Percentiles rank a stretch among this genome's conserved stretches.
Evolutionary conservation across 2,888 invertebrate genomes (phyloP).

Genomic region (Epirrhoe tristata): DNA sequence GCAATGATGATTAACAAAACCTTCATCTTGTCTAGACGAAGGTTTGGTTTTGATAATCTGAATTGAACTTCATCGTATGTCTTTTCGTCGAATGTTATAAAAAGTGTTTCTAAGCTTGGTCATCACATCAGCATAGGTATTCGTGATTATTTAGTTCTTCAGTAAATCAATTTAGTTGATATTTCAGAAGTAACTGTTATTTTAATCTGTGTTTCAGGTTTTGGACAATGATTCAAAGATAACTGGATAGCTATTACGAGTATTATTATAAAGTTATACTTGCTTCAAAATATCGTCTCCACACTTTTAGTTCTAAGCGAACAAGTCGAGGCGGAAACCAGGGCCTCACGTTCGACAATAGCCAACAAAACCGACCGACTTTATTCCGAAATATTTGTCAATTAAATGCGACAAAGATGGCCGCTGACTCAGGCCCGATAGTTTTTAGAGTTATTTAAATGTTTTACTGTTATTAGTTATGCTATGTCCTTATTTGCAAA

Average conservation of each 20-base stretch:
- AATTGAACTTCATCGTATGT: neutral
- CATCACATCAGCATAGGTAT: too few relatives aligned
- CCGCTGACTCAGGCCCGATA: conserved; percentile 50
- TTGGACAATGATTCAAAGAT: neutral
- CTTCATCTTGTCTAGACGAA: conserved; percentile 19
- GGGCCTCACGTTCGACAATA: conserved; percentile 51
- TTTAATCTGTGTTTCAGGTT: neutral
- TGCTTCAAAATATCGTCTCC: conserved; percentile 22
- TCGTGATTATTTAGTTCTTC: neutral
- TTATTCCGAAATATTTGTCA: conserved; percentile 66
- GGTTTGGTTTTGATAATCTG: neutral
- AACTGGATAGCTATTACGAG: neutral
- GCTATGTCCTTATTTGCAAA: conserved; percentile 41
- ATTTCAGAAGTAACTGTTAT: neutral
- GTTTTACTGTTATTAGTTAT: conserved; percentile 61
- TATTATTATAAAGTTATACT: neutral
- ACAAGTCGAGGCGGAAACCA: conserved; percentile 65
- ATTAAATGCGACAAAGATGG: conserved; percentile 73
- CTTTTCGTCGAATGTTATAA: neutral
- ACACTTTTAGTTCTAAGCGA: conserved; percentile 4
- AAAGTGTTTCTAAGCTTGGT: neutral
- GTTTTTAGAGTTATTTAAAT: conserved; percentile 62
- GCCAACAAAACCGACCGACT: conserved; percentile 54
- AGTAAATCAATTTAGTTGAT: neutral
- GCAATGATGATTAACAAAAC: conserved; percentile 27